These are phyloP conservation scores for Apteryx mantelli DNA, from an alignment of 2,113 vertebrate species.

Conservation along the genomic window DNA sequence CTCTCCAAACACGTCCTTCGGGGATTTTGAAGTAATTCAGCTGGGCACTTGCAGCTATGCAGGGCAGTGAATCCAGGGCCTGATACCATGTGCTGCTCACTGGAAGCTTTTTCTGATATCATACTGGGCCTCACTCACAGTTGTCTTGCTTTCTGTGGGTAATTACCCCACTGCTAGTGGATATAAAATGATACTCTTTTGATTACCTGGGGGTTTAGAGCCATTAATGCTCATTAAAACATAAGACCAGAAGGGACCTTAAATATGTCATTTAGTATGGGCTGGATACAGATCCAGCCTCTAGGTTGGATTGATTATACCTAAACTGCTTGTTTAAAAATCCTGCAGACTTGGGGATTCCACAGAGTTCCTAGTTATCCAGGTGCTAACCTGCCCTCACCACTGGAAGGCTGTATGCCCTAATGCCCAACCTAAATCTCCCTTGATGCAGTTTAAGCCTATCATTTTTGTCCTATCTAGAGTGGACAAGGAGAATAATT, in stretches of 20 bases:
- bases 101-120: neutral
- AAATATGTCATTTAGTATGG: neutral
- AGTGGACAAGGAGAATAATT: neutral
- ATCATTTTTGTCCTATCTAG: neutral
- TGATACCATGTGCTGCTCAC: neutral
- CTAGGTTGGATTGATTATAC: neutral
- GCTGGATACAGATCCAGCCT: neutral
- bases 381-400: neutral
- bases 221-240: neutral
- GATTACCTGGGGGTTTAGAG: fast-evolving
- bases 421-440: neutral
- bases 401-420: neutral
- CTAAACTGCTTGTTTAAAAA: neutral
- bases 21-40: neutral
- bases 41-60: neutral
- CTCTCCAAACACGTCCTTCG: neutral
- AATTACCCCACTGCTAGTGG: neutral
- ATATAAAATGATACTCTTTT: neutral
- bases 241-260: neutral
- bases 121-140: neutral
- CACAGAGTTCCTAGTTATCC: neutral
- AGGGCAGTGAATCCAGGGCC: neutral
- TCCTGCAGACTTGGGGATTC: neutral
- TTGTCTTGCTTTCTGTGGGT: neutral
- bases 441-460: neutral